Percentiles rank a stretch among this genome's conserved stretches.
These are phyloP conservation scores for Enteromius argenteus DNA, from an alignment of 2,797 vertebrate genomes.

Conservation along the genomic window DNA sequence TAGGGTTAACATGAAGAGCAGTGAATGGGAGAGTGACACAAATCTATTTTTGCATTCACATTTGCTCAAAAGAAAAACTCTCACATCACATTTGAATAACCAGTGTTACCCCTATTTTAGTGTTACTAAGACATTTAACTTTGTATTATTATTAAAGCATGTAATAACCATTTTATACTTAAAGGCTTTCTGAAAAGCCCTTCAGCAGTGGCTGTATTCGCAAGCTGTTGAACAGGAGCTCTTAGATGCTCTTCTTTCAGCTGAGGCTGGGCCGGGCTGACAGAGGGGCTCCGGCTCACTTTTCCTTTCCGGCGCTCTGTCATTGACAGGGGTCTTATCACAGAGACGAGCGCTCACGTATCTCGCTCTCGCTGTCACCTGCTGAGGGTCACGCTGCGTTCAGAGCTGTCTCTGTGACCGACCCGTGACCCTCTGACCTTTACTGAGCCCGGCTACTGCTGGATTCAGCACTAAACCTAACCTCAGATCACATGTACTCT, in stretches of 20 bases:
- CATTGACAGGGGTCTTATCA: slow-evolving; percentile 36
- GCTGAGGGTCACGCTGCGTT: slow-evolving; percentile 17
- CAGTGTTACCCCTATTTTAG: too few species aligned
- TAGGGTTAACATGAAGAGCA: too few species aligned
- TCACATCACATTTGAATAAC: too few species aligned
- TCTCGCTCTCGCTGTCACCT: not conserved
- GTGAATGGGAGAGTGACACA: too few species aligned
- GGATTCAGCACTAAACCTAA: not conserved
- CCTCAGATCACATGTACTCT: not conserved
- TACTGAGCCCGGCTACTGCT: not conserved
- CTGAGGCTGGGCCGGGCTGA: not conserved
- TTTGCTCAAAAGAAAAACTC: too few species aligned
- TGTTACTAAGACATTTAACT: too few species aligned
- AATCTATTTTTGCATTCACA: too few species aligned
- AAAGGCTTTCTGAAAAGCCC: too few species aligned
- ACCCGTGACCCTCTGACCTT: not conserved
- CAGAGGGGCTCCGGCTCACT: not conserved
- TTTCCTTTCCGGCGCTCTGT: slow-evolving; percentile 55
- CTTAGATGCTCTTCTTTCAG: not conserved
- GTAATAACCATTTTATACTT: too few species aligned
- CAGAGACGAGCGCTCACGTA: not conserved
- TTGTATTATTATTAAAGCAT: too few species aligned
- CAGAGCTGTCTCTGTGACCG: slow-evolving; percentile 12
- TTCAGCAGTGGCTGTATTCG: too few species aligned
- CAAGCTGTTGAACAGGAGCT: not conserved